phyloP scores from a whole-genome alignment of 2,797 vertebrate species.

The Sebastes alutus region DNA sequence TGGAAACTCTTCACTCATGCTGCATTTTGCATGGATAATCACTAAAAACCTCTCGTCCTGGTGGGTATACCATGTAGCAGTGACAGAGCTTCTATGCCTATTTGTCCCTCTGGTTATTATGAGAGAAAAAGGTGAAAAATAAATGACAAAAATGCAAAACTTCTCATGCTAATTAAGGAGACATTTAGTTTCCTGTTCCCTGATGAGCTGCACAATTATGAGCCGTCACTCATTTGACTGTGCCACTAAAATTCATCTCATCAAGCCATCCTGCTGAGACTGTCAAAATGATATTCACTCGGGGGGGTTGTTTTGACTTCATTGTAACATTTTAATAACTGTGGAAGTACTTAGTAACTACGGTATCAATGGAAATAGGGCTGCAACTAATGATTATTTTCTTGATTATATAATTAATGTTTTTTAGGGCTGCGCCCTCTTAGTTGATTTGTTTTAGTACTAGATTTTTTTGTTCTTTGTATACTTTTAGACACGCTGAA shows the following conservation, averaged over 20 bases:
- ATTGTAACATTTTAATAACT: neutral
- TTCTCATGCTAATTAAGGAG: slow-evolving; percentile 29
- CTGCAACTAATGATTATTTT: neutral
- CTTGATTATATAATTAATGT: neutral
- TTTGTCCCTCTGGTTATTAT: neutral
- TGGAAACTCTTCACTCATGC: neutral
- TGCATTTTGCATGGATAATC: neutral
- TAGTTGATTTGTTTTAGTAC: fast-evolving
- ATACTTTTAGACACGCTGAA: too few species aligned
- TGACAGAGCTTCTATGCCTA: neutral
- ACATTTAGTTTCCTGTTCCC: slow-evolving; percentile 33
- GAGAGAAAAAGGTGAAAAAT: neutral
- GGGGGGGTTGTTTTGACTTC: slow-evolving; percentile 1
- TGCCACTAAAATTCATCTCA: slow-evolving; percentile 19
- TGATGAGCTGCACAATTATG: slow-evolving; percentile 45
- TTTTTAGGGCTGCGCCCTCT: too few species aligned
- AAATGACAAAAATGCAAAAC: neutral
- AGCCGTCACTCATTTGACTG: slow-evolving; percentile 35
- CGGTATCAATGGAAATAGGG: neutral
- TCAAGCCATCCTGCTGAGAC: slow-evolving; percentile 37
- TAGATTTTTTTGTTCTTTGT: too few species aligned
- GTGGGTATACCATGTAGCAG: neutral
- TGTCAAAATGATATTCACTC: slow-evolving; percentile 13
- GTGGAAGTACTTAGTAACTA: neutral
- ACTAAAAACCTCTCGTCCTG: neutral